Percentiles rank a stretch among this genome's conserved stretches.
Conservation (phyloP, 2,113 vertebrate genomes). For the Varanus komodoensis region DNA sequence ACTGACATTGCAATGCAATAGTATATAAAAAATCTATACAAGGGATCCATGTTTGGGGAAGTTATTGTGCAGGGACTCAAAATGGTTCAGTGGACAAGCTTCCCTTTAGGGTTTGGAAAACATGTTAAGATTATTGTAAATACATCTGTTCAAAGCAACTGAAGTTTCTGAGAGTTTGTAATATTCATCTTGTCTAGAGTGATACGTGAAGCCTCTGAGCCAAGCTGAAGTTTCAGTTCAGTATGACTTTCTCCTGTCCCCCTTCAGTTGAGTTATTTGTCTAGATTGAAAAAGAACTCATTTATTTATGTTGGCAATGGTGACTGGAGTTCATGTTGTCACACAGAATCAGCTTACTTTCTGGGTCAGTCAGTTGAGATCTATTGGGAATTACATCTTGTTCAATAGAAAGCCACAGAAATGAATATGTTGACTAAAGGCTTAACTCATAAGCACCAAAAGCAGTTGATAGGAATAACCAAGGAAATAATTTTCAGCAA, state of each 20-base stretch:
- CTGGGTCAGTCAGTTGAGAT: conserved; percentile 78
- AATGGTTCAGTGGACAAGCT: not conserved
- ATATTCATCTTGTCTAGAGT: not conserved
- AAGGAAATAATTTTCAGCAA: conserved; percentile 64
- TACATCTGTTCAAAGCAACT: not conserved
- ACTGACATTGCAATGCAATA: not conserved
- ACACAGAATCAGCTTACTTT: conserved; percentile 78
- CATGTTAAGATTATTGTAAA: not conserved
- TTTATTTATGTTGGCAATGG: conserved; percentile 84
- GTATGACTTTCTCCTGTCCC: not conserved
- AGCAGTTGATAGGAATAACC: conserved; percentile 54
- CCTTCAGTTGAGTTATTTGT: conserved; percentile 52
- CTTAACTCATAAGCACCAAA: conserved; percentile 72
- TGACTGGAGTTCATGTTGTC: conserved; percentile 81
- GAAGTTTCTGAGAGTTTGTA: not conserved
- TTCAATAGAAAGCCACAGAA: conserved; percentile 66
- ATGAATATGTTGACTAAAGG: conserved; percentile 67
- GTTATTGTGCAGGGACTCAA: conserved; percentile 6
- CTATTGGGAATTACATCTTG: conserved; percentile 74
- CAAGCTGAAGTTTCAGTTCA: not conserved
- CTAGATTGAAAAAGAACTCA: conserved; percentile 75
- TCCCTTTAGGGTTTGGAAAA: not conserved
- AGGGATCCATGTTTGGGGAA: not conserved
- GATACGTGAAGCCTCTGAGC: not conserved
- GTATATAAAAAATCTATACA: not conserved